Base-by-base conservation (phyloP, 2,113 vertebrate species). In the human (Homo sapiens) region DNA sequence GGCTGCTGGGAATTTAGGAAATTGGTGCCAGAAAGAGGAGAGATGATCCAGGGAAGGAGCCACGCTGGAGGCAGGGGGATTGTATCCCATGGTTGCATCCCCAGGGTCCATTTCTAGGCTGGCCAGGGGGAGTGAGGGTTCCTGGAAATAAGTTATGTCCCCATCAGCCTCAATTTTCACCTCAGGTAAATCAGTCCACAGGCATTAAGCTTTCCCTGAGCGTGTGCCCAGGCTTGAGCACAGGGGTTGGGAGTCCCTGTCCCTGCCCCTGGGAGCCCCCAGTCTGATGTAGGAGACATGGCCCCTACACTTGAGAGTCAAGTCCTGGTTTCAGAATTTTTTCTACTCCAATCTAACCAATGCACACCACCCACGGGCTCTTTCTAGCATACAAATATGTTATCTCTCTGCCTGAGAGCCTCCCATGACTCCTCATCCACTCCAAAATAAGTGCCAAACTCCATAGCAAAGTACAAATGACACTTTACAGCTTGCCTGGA, bases 1-100 rank as follows among this genome's bases (percentile, higher is more conserved):
- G 92, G 38, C 70, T 97, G 75, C 97, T 93, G 96, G 96, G 96
- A 97, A 97, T 80, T 23, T 18, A 68, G 57, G 75, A 64, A 80
- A 22, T 11, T 48, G 68, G 82, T 92, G 94, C 97, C 96, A 96
- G 89, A 70, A 43, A 8, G 75, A 72, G 79, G 55, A 81, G 38
- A 98, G 81, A 55, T 96, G 98, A 89, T n/a, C 83, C 40, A 35
- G 13, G 73, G 79, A 89, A 91, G 91, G 83, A 38, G 85, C 32
- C 43, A n/a, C 22, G 18, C 43, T 59, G 43, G 22, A 59, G 95
- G n/a, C 40, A 3, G 64, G 40, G 59, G 59, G n/a, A 38, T 22
- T 38, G n/a, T 0, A 1, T 72, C 78, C n/a, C 6, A 23, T 78
- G n/a, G 20, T 57, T 43, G 64, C 40, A 30, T 22, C 25, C 73